Evolutionary conservation across 2,888 invertebrate species (phyloP).

Genomic region (Meloe dianella): DNA sequence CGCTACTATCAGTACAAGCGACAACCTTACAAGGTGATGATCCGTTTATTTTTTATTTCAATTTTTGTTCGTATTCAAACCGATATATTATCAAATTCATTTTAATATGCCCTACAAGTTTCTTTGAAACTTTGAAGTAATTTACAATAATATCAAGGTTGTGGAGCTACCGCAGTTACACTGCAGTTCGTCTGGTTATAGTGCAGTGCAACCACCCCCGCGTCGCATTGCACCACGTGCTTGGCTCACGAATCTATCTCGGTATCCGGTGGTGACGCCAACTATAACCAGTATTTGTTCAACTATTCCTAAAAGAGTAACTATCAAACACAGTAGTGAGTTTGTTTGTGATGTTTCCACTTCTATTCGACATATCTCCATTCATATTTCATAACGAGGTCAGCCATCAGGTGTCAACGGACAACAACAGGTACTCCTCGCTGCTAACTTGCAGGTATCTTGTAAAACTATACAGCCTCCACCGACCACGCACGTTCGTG

Average conservation of each 20-base stretch:
- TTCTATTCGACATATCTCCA: slow-evolving; percentile 34
- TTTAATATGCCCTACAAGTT: neutral
- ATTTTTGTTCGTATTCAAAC: neutral
- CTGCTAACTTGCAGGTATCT: slow-evolving; percentile 33
- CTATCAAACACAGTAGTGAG: slow-evolving; percentile 16
- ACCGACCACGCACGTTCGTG: slow-evolving; percentile 42
- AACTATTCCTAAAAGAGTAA: neutral
- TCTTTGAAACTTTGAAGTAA: neutral
- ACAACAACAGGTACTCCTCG: slow-evolving; percentile 38
- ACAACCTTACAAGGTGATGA: slow-evolving; percentile 13
- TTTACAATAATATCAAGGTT: neutral
- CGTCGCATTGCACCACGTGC: slow-evolving; percentile 55
- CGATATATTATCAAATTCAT: neutral
- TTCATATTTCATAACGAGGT: slow-evolving; percentile 51
- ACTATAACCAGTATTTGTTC: neutral
- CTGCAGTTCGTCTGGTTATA: slow-evolving; percentile 41
- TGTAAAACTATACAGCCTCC: slow-evolving; percentile 30
- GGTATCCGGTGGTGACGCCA: neutral
- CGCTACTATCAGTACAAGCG: slow-evolving; percentile 10
- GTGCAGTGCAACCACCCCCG: slow-evolving; percentile 61
- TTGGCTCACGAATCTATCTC: slow-evolving; percentile 20
- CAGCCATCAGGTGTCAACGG: slow-evolving; percentile 48
- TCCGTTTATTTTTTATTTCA: neutral
- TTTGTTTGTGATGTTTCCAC: slow-evolving; percentile 19
- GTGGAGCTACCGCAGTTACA: slow-evolving; percentile 38